Conservation (phyloP, 2,113 vertebrate genomes). For the Anguilla japonica region DNA sequence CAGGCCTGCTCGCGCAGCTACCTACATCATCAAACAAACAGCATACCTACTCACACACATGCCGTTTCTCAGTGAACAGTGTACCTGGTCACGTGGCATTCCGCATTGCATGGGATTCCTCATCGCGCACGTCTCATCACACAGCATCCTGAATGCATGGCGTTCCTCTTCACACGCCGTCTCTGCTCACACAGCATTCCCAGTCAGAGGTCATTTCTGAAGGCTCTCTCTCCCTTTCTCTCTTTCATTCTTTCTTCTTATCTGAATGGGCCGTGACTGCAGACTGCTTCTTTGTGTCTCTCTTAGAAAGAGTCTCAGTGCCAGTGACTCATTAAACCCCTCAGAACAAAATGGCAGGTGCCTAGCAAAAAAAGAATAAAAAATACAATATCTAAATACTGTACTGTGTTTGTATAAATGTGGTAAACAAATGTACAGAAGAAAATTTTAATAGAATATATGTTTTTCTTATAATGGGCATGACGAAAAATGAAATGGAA, state of each 20-base stretch:
- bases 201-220: not conserved
- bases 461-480: not conserved
- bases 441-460: not conserved
- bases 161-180: too few species aligned
- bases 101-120: not conserved
- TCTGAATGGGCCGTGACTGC: not conserved
- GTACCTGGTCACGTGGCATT: not conserved
- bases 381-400: not conserved
- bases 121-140: not conserved
- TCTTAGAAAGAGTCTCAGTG: not conserved
- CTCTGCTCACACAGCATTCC: not conserved
- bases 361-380: not conserved
- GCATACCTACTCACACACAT: not conserved
- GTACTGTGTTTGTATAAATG: slow-evolving; percentile 9
- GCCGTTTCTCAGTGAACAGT: not conserved
- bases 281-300: not conserved
- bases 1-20: not conserved
- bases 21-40: not conserved
- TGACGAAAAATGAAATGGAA: not conserved
- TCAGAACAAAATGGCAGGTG: slow-evolving; percentile 2
- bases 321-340: not conserved
- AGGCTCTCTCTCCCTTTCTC: not conserved
- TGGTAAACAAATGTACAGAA: slow-evolving; percentile 1
- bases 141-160: too few species aligned
- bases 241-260: not conserved